Conservation (phyloP, 1,140 invertebrate genomes). For the Uloborus diversus region DNA sequence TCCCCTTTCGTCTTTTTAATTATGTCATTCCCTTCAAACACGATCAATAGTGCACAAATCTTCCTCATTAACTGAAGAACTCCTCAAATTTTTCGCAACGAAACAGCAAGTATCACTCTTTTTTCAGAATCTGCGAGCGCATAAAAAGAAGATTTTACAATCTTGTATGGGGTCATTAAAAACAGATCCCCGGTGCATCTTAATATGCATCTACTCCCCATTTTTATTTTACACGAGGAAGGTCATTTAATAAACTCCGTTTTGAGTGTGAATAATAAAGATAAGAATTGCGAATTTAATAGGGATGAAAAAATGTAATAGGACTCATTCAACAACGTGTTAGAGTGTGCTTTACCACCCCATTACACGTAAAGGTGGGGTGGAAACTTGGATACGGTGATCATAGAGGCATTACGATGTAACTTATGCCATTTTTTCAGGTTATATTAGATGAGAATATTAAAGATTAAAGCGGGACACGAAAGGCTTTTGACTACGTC, state of each 20-base stretch:
- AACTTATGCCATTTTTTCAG: too few species aligned
- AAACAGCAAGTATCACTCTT: not conserved
- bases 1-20: constrained; percentile 15
- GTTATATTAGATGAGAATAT: too few species aligned
- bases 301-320: not conserved
- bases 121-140: not conserved
- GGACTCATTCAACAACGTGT: not conserved
- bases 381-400: too few species aligned
- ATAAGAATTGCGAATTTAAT: not conserved
- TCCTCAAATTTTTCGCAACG: not conserved
- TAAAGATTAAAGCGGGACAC: too few species aligned
- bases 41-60: constrained; percentile 13
- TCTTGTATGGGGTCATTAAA: constrained; percentile 30
- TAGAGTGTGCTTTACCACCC: not conserved
- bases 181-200: constrained; percentile 15
- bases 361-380: not conserved
- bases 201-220: constrained; percentile 19
- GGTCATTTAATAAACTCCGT: constrained; percentile 33
- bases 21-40: not conserved
- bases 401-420: too few species aligned
- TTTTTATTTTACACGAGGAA: constrained; percentile 1
- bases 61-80: constrained; percentile 18
- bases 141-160: not conserved
- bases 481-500: too few species aligned
- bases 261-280: constrained; percentile 15